Evolutionary conservation across 2,888 invertebrate species (phyloP).

Genomic region (Candidula unifasciata): DNA sequence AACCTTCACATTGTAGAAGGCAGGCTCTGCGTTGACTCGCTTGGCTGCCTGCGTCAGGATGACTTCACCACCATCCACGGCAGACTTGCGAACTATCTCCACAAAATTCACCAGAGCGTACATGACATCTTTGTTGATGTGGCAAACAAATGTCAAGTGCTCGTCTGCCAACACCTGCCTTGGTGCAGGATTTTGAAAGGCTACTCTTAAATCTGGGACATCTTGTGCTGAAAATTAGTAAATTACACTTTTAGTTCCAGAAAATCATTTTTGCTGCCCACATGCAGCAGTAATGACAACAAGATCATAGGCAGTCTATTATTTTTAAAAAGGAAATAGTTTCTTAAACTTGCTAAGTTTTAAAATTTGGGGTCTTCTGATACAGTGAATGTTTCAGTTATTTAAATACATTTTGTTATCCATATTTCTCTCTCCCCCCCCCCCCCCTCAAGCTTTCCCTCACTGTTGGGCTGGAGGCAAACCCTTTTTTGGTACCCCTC

Average conservation of each 20-base stretch:
- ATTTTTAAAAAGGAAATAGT: too few relatives aligned
- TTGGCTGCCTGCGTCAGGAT: conserved; percentile 1
- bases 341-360: too few relatives aligned
- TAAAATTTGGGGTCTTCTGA: too few relatives aligned
- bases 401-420: too few relatives aligned
- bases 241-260: neutral
- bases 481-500: too few relatives aligned
- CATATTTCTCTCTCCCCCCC: too few relatives aligned
- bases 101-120: neutral
- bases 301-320: too few relatives aligned
- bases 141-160: neutral
- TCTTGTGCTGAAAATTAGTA: conserved; percentile 6
- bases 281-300: too few relatives aligned
- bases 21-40: neutral
- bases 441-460: too few relatives aligned
- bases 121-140: conserved; percentile 26
- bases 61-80: neutral
- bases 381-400: too few relatives aligned
- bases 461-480: too few relatives aligned
- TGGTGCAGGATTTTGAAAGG: neutral
- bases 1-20: neutral
- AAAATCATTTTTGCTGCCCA: neutral
- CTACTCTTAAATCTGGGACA: neutral
- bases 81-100: neutral
- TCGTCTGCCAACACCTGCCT: neutral